phyloP scores from a whole-genome alignment of 2,113 vertebrate genomes.

The Atractosteus spatula region DNA sequence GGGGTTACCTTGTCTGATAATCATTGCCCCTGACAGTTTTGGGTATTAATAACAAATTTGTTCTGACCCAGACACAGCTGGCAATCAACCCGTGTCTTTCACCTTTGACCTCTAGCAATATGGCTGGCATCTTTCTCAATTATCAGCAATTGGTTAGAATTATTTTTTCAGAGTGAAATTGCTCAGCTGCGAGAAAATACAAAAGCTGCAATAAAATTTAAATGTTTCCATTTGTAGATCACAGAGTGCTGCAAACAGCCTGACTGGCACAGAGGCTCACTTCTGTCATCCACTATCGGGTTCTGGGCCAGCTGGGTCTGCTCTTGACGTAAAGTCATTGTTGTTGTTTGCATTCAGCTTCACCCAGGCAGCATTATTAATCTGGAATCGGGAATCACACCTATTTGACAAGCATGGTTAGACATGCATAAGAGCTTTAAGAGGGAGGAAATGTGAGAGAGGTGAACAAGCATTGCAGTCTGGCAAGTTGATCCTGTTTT shows the following conservation, averaged over 20 bases:
- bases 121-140: conserved; percentile 69
- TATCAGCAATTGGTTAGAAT: conserved; percentile 79
- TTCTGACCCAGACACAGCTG: conserved; percentile 75
- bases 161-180: conserved; percentile 82
- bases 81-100: conserved; percentile 52
- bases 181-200: conserved; percentile 58
- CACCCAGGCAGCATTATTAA: background rate
- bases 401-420: background rate
- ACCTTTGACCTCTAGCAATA: conserved; percentile 63
- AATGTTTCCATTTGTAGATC: conserved; percentile 71
- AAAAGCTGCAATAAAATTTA: conserved; percentile 65
- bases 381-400: background rate
- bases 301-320: background rate
- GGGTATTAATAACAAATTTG: conserved; percentile 36
- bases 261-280: conserved; percentile 14
- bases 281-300: background rate
- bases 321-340: conserved; percentile 4
- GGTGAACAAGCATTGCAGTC: too few relatives aligned
- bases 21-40: conserved; percentile 40
- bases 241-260: conserved; percentile 34
- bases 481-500: too few relatives aligned
- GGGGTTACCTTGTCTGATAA: conserved; percentile 32
- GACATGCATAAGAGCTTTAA: conserved; percentile 33
- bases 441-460: too few relatives aligned
- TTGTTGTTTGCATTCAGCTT: conserved; percentile 11